These are phyloP conservation scores for Tubulanus polymorphus DNA, from an alignment of 2,888 invertebrate genomes.

Conservation along the genomic window DNA sequence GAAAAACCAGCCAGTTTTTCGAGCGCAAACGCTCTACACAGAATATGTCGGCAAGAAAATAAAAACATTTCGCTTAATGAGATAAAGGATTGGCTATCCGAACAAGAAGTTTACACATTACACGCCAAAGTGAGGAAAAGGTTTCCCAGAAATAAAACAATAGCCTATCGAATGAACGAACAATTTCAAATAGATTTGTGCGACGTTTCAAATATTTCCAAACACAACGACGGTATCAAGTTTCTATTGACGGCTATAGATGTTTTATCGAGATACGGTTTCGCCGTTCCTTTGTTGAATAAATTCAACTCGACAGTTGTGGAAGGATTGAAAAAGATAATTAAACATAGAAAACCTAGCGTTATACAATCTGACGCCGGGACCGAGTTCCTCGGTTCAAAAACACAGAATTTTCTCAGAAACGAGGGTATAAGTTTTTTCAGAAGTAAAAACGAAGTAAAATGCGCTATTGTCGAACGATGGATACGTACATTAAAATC, in stretches of 20 bases:
- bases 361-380: conserved; percentile 24
- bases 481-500: conserved; percentile 26
- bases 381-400: conserved; percentile 25
- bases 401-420: conserved; percentile 14
- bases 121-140: conserved; percentile 16
- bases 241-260: conserved; percentile 31
- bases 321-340: conserved; percentile 19
- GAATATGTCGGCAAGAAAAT: too few relatives aligned
- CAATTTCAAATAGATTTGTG: conserved; percentile 29
- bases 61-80: not conserved
- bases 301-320: conserved; percentile 22
- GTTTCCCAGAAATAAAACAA: conserved; percentile 15
- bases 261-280: conserved; percentile 27
- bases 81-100: conserved; percentile 7
- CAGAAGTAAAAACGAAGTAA: conserved; percentile 30
- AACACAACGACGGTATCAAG: conserved; percentile 22
- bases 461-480: conserved; percentile 39
- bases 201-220: conserved; percentile 16
- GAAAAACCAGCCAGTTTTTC: too few relatives aligned
- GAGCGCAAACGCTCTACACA: too few relatives aligned
- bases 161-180: conserved; percentile 24
- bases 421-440: conserved; percentile 24
- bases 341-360: conserved; percentile 16
- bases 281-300: conserved; percentile 24
- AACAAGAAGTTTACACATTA: conserved; percentile 20